A percentile compares a stretch with the other conserved stretches of the same genome.
phyloP scores from a whole-genome alignment of 2,797 vertebrate genomes.

The Enteromius fasciolatus region DNA sequence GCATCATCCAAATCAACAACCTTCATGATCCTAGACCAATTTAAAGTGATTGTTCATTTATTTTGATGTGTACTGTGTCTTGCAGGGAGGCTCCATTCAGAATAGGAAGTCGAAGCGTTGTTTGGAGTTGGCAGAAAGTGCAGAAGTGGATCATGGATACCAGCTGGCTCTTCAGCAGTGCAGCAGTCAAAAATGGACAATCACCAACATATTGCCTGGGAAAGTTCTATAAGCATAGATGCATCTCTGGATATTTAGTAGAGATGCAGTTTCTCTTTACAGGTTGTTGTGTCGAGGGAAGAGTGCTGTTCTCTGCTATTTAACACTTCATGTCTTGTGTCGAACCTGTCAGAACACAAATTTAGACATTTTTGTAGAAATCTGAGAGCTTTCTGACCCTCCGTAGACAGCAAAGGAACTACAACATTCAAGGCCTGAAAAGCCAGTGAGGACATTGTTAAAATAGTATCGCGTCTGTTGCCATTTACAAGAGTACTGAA shows the following conservation, averaged over 20 bases:
- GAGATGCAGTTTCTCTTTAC: constrained; percentile 26
- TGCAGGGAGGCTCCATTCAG: constrained; percentile 90
- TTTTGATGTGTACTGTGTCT: constrained; percentile 25
- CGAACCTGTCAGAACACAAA: neutral
- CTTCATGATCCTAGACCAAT: no score
- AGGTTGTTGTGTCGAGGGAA: constrained; percentile 3
- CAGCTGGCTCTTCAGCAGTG: constrained; percentile 91
- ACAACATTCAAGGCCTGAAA: neutral
- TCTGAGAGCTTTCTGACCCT: neutral
- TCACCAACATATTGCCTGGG: constrained; percentile 86
- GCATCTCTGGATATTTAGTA: constrained; percentile 26
- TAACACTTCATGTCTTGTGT: constrained; percentile 36
- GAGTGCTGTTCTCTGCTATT: constrained; percentile 7
- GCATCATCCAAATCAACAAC: neutral
- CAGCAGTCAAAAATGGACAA: constrained; percentile 90
- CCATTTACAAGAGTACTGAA: neutral
- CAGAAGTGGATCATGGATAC: constrained; percentile 83
- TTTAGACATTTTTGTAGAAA: neutral
- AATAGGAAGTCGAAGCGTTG: constrained; percentile 91
- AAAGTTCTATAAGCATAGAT: constrained; percentile 66
- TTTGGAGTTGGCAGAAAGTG: constrained; percentile 88
- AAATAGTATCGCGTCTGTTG: neutral
- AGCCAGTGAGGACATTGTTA: neutral
- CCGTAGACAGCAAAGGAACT: neutral
- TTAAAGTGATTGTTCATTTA: neutral